Percentiles rank a stretch among this genome's conserved stretches.
phyloP scores from a whole-genome alignment of 2,797 vertebrate species.

The Periparus ater region DNA sequence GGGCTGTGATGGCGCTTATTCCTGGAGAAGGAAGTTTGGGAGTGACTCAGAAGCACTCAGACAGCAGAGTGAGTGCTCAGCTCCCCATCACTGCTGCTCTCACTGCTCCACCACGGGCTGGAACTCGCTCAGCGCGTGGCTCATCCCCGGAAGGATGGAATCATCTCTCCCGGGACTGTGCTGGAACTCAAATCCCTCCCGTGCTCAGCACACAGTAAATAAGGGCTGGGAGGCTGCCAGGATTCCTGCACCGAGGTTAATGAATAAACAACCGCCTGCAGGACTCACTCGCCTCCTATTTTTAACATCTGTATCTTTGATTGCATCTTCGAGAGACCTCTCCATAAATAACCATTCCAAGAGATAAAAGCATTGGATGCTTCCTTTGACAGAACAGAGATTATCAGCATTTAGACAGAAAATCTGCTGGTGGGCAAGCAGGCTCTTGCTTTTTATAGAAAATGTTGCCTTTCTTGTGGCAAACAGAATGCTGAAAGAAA shows the following conservation, averaged over 20 bases:
- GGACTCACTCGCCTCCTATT: background rate
- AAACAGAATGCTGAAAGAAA: background rate
- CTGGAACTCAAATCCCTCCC: background rate
- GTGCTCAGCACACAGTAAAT: background rate
- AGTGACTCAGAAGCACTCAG: background rate
- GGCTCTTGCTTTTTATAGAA: background rate
- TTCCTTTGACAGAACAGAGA: background rate
- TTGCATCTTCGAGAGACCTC: background rate
- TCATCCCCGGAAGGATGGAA: background rate
- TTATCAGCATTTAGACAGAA: background rate
- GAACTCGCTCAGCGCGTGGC: background rate
- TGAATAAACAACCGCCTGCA: constrained; percentile 45
- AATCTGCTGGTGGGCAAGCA: background rate
- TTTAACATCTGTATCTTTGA: background rate
- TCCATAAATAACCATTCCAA: background rate
- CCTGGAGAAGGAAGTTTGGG: background rate
- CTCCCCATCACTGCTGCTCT: accelerated
- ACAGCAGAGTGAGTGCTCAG: background rate
- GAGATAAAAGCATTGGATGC: constrained; percentile 20
- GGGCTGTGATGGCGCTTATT: accelerated
- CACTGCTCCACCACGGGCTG: accelerated
- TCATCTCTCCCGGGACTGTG: background rate
- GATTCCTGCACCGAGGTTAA: background rate
- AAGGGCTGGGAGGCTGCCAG: constrained; percentile 21
- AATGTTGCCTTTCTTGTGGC: background rate